These are phyloP conservation scores for Taphrorychus bicolor DNA, from an alignment of 2,888 invertebrate genomes.

Conservation along the genomic window DNA sequence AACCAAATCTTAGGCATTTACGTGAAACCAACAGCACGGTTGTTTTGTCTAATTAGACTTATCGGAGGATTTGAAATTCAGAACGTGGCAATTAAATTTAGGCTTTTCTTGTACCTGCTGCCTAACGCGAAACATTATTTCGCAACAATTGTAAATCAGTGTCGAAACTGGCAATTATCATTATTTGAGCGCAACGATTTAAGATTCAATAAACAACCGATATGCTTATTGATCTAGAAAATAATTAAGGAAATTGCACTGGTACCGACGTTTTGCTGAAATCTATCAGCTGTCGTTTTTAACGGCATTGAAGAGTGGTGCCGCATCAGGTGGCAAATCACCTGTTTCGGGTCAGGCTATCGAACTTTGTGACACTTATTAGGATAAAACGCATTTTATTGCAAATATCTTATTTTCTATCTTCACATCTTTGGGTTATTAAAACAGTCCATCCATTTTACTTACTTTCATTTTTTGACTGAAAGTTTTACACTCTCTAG, in stretches of 20 bases:
- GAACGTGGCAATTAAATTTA: not conserved
- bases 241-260: conserved; percentile 21
- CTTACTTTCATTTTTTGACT: no score
- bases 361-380: not conserved
- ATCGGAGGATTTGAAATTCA: not conserved
- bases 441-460: no score
- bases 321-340: conserved; percentile 19
- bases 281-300: conserved; percentile 24
- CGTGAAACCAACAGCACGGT: not conserved
- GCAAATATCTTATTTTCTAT: no score
- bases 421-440: no score
- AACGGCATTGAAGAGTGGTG: conserved; percentile 17
- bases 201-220: conserved; percentile 7
- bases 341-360: conserved; percentile 10
- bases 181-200: not conserved
- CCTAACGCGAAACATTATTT: not conserved
- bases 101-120: not conserved
- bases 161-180: not conserved
- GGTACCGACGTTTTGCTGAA: conserved; percentile 3
- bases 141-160: not conserved
- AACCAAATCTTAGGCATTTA: not conserved
- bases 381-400: not conserved
- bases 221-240: conserved; percentile 21
- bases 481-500: no score
- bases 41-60: not conserved